These are phyloP conservation scores for Mercenaria mercenaria DNA, from an alignment of 1,140 invertebrate species.

Conservation along the genomic window DNA sequence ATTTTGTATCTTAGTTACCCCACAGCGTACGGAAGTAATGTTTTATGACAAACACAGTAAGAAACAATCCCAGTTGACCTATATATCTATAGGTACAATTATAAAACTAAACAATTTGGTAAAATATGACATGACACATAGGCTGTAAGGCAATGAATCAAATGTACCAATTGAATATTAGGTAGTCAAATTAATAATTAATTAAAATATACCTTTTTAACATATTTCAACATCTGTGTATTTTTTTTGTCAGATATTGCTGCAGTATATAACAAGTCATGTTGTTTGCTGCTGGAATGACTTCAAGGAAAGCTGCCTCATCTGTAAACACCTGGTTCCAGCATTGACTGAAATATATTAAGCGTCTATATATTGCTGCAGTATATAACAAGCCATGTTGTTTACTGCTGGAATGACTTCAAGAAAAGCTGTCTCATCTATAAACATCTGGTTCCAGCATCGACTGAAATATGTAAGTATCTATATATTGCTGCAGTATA, in stretches of 20 bases:
- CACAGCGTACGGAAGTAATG: neutral
- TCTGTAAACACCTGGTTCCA: constrained; percentile 34
- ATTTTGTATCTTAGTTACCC: no score
- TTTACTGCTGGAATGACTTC: no score
- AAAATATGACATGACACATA: no score
- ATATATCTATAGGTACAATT: no score
- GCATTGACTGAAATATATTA: constrained; percentile 13
- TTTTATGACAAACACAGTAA: neutral
- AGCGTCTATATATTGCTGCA: neutral
- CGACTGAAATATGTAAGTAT: constrained; percentile 30
- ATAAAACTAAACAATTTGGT: neutral
- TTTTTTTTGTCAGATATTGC: neutral
- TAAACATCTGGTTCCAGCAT: constrained; percentile 18
- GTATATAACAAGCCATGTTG: neutral
- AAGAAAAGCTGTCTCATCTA: neutral
- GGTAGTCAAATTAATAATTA: neutral
- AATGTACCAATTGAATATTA: no score
- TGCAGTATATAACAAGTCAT: neutral
- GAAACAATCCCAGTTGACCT: neutral
- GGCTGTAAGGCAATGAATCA: no score
- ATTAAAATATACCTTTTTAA: neutral
- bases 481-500: no score
- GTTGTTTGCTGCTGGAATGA: no score
- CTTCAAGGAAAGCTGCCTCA: no score
- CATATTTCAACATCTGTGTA: neutral